phyloP scores from a whole-genome alignment of 2,888 invertebrate species.

The Pseudococcus longispinus region DNA sequence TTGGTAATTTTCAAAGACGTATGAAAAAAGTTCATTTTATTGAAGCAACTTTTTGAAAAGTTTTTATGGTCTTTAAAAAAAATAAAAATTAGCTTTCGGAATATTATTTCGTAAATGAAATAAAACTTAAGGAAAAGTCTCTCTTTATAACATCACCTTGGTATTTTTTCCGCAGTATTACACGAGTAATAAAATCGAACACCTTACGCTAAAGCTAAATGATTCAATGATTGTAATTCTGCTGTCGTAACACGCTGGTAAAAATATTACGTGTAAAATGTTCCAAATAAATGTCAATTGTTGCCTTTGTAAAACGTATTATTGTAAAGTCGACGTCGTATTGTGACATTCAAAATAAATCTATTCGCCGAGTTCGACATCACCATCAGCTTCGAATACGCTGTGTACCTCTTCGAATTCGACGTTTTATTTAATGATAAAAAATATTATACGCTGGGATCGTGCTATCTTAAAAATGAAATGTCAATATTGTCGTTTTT shows the following conservation, averaged over 20 bases:
- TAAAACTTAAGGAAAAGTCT: too few species aligned
- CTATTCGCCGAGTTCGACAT: neutral
- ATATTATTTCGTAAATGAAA: too few species aligned
- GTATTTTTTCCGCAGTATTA: neutral
- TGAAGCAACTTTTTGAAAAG: neutral
- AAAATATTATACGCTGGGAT: neutral
- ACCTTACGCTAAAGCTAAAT: neutral
- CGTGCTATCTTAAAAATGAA: neutral
- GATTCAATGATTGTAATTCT: neutral
- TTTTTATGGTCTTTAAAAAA: neutral
- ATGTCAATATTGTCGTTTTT: neutral
- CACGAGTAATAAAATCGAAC: neutral
- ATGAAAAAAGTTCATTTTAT: constrained; percentile 25
- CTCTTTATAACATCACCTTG: too few species aligned
- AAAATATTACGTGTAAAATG: constrained; percentile 10
- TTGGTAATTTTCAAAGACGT: neutral
- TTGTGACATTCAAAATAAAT: constrained; percentile 31
- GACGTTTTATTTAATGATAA: constrained; percentile 1
- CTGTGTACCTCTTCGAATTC: neutral
- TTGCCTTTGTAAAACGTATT: neutral
- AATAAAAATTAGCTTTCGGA: neutral
- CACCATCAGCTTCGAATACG: neutral
- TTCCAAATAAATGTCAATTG: constrained; percentile 24
- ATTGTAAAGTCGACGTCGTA: neutral
- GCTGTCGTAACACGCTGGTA: neutral